Evolutionary conservation across 2,888 invertebrate genomes (phyloP).

Genomic region (Dascillus cervinus): DNA sequence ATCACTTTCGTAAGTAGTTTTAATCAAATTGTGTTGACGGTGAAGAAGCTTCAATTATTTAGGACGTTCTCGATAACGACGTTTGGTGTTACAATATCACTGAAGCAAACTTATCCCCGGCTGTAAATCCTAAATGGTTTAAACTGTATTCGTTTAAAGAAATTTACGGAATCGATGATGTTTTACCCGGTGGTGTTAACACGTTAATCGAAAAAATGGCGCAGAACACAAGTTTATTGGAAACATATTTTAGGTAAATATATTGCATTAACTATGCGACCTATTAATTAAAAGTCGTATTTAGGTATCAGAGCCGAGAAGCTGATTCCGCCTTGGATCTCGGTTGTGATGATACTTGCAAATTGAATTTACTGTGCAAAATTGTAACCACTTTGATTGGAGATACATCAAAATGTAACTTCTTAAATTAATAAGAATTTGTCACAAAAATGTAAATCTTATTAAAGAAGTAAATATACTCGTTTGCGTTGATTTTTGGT

Average conservation of each 20-base stretch:
- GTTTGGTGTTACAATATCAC: slow-evolving; percentile 72
- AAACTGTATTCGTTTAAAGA: slow-evolving; percentile 66
- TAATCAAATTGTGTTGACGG: neutral
- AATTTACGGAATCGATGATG: slow-evolving; percentile 44
- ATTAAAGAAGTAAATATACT: too few relatives aligned
- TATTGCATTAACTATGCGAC: too few relatives aligned
- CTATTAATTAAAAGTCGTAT: too few relatives aligned
- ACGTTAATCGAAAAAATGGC: slow-evolving; percentile 37
- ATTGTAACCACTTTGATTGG: slow-evolving; percentile 47
- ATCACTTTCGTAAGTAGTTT: slow-evolving; percentile 37
- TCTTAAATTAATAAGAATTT: too few relatives aligned
- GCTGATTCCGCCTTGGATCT: slow-evolving; percentile 14
- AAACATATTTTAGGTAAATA: slow-evolving; percentile 33
- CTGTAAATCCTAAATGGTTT: slow-evolving; percentile 59
- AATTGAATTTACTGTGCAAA: slow-evolving; percentile 40
- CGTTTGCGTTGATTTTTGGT: too few relatives aligned
- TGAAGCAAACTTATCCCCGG: slow-evolving; percentile 54
- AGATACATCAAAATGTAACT: too few relatives aligned
- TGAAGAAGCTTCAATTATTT: neutral
- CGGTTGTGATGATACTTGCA: slow-evolving; percentile 18
- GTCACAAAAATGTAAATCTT: too few relatives aligned
- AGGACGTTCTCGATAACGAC: slow-evolving; percentile 58
- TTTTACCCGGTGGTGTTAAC: slow-evolving; percentile 39
- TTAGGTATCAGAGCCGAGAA: slow-evolving; percentile 8
- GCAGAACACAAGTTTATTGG: slow-evolving; percentile 32